phyloP scores from a whole-genome alignment of 2,113 vertebrate genomes.

The Isichthys henryi region DNA sequence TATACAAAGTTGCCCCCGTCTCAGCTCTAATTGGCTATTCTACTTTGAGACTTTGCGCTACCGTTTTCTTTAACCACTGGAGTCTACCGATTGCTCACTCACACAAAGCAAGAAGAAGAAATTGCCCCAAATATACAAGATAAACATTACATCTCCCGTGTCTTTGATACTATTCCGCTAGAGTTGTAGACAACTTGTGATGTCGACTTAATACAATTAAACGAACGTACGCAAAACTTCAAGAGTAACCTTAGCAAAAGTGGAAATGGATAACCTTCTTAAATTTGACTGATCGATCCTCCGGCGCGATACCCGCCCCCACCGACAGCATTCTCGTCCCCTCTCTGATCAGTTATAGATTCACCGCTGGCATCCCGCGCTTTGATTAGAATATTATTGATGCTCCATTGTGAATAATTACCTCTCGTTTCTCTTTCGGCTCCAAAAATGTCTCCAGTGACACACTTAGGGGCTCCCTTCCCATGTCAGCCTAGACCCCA shows the following conservation, averaged over 20 bases:
- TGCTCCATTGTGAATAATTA: neutral
- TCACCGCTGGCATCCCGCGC: neutral
- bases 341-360: neutral
- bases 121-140: neutral
- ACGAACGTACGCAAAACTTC: neutral
- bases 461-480: neutral
- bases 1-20: no score
- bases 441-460: neutral
- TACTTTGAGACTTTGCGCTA: no score
- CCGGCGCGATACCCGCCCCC: neutral
- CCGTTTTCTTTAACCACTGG: no score
- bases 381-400: neutral
- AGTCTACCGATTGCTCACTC: no score
- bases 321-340: neutral
- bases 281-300: neutral
- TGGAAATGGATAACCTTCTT: neutral
- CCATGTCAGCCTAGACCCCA: neutral
- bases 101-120: neutral
- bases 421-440: neutral
- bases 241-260: neutral
- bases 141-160: neutral
- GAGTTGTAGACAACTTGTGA: neutral
- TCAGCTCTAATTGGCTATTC: no score
- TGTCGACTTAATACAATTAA: neutral
- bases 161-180: neutral